Conservation (phyloP, 37 sponge, comb jelly and placozoan species). For the Petrosia ficiformis region DNA sequence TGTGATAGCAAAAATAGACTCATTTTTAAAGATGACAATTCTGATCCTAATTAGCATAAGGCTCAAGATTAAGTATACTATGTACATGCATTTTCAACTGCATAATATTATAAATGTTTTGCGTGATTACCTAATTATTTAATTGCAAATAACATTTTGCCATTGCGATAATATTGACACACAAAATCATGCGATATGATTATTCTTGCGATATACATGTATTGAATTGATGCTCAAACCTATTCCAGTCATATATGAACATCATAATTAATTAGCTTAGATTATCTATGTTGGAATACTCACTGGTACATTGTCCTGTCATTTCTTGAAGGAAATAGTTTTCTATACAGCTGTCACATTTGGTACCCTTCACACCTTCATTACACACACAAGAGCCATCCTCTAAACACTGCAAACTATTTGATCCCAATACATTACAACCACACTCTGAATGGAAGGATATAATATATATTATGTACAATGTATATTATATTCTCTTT, state of each 20-base stretch:
- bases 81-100: too few relatives aligned
- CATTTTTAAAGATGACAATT: too few relatives aligned
- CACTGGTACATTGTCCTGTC: neutral
- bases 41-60: too few relatives aligned
- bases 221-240: neutral
- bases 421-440: conserved; percentile 52
- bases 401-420: conserved; percentile 26
- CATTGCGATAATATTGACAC: too few relatives aligned
- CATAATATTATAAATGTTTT: neutral
- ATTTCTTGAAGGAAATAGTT: neutral
- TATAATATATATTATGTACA: too few relatives aligned
- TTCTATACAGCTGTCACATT: conserved; percentile 61
- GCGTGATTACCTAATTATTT: neutral
- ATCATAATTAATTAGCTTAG: neutral
- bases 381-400: conserved; percentile 57
- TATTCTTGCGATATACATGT: too few relatives aligned
- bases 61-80: too few relatives aligned
- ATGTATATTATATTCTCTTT: too few relatives aligned
- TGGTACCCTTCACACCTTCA: conserved; percentile 56
- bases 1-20: too few relatives aligned
- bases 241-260: neutral
- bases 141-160: neutral
- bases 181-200: too few relatives aligned
- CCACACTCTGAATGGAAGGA: too few relatives aligned
- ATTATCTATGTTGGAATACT: neutral